Evolutionary conservation across 1,140 invertebrate species (phyloP), one percentile per base, ranked within the genome.

Genomic region (Trichogramma pretiosum): DNA sequence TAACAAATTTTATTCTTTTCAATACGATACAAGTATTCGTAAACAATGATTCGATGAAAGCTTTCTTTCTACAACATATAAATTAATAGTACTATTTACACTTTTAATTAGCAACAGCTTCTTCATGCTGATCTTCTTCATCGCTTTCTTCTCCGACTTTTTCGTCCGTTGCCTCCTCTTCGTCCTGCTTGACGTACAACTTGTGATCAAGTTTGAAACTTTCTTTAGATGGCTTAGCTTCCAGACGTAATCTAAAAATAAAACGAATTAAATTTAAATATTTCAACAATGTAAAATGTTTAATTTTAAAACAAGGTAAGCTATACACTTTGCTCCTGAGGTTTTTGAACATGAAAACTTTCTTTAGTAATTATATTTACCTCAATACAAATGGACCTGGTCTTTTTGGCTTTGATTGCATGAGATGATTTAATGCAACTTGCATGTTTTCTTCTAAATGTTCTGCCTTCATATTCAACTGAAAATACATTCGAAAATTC

Each of bases 371-470:
- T 22, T 40, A 45, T 38, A 35, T 16, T 43, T 75, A 80, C 78
- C 80, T 79, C 14, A 75, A 77, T 40, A 89, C 80, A 57, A 87
- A 87, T 18, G 67, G 56, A 8, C 78, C 80, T 42, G 75, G 68
- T 34, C 77, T 67, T 58, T 79, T 82, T 9, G 83, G 82, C 50
- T 77, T 74, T 34, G 68, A 69, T 2, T 52, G 54, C 53, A 82
- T 65, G 37, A 88, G 56, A 63, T 86, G 79, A 49, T 77, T 68
- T 16, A 89, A 46, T 38, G 87, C 48, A 0, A 68, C 61, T 33
- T 59, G 59, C 54, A 89, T 76, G 62, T 91, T 91, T 53, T 81
- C 81, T 60, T 83, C 81, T 35, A 90, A 68, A 30, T 83, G 69
- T 48, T 78, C 68, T 1, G 57, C 54, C 8, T 82, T 76, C 85